A percentile compares a stretch with the other conserved stretches of the same genome.
phyloP scores from a whole-genome alignment of 2,888 invertebrate species.

The Dastarcus helophoroides region DNA sequence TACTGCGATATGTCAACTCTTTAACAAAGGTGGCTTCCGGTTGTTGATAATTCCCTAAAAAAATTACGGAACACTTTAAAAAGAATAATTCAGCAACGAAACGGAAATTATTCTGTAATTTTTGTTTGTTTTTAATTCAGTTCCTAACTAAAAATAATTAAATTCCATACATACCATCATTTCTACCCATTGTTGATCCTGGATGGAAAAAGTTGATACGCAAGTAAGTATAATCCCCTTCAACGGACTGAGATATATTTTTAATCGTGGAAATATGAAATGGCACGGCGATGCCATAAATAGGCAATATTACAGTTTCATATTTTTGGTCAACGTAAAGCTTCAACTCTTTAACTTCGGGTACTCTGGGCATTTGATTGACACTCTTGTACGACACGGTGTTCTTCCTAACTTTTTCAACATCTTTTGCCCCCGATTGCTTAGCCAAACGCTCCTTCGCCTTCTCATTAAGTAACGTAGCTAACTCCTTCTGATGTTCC shows the following conservation, averaged over 20 bases:
- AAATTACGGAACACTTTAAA: neutral
- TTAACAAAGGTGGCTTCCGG: conserved; percentile 96
- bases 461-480: conserved; percentile 78
- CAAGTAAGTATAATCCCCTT: conserved; percentile 97
- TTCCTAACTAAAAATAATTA: conserved; percentile 1
- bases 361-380: conserved; percentile 86
- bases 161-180: conserved; percentile 48
- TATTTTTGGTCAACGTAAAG: conserved; percentile 94
- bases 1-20: conserved; percentile 97
- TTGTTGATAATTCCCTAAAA: conserved; percentile 67
- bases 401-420: conserved; percentile 83
- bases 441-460: conserved; percentile 87
- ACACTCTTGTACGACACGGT: conserved; percentile 89
- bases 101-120: neutral
- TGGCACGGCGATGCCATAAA: conserved; percentile 92
- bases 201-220: conserved; percentile 98
- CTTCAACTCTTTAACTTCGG: conserved; percentile 86
- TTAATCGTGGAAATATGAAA: conserved; percentile 99
- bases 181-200: conserved; percentile 89
- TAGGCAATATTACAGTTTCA: conserved; percentile 95
- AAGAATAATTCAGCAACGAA: neutral
- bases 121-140: neutral
- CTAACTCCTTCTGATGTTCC: conserved; percentile 91
- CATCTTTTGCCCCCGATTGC: conserved; percentile 73
- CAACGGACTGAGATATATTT: conserved; percentile 96